Evolutionary conservation across 2,888 invertebrate species (phyloP), one percentile per base, ranked within the genome.

Genomic region (Halocaridina rubra): DNA sequence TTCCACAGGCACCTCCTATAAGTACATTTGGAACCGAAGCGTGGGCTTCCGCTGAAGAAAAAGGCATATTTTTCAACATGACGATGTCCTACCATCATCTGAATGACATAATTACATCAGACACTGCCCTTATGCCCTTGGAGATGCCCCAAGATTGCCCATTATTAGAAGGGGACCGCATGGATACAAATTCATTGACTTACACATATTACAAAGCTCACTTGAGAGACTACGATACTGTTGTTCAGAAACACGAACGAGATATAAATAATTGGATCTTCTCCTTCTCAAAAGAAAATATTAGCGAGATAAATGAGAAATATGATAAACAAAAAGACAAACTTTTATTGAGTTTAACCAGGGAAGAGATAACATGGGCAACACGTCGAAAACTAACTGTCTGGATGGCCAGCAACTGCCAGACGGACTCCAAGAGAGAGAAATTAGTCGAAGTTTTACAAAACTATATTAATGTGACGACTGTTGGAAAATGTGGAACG

Each of bases 81-180:
- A 82, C 82, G 7, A 82, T 82, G 82, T 82, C 82, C n/a, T 82
- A 82, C 59, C 82, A 82, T 59, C 77, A 53, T 29, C 59, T 57
- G 32, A 82, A 33, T 69, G 27, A 59, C 22, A 46, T 82, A 57
- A 7, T 69, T 8, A 3, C 32, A 57, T 16, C 19, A 3, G 3
- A 22, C 7, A 76, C 71, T 0, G n/a, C 61, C 59, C 82, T 82
- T 5, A 57, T 71, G 76, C 76, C 82, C 27, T 33, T 76, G 57
- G 24, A 4, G 22, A 57, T 19, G 19, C 57, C 77, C 5, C 19
- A 7, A 1, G 19, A 61, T 22, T 77, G 71, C 29, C 82, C 77
- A 4, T 1, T 61, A 24, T 5, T 16, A 3, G 57, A 69, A 19
- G 30, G 13, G 22, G 1, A 1, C 22, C 30, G 13, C 29, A 10